phyloP scores from a whole-genome alignment of 2,797 vertebrate genomes.

The Antrozous pallidus region DNA sequence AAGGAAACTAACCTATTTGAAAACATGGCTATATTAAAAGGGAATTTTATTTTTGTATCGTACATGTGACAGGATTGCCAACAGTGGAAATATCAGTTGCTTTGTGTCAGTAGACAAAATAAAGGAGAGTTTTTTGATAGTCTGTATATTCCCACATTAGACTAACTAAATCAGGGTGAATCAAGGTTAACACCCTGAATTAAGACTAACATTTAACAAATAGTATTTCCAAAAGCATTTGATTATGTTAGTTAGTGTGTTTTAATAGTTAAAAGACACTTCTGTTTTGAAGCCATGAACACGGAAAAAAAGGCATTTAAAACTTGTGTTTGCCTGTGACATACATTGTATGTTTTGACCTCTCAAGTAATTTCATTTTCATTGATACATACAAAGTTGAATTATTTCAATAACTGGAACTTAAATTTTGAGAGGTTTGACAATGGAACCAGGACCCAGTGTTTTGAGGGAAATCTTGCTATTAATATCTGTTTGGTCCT shows the following conservation, averaged over 20 bases:
- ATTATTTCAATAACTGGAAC: background rate
- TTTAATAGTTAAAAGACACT: constrained; percentile 27
- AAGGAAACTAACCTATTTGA: background rate
- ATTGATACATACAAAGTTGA: background rate
- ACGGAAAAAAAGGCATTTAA: constrained; percentile 23
- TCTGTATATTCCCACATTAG: background rate
- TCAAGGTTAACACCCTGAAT: background rate
- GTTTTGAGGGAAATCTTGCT: background rate
- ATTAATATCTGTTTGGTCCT: background rate
- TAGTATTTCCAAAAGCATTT: constrained; percentile 38
- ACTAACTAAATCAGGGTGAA: background rate
- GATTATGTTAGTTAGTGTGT: constrained; percentile 35
- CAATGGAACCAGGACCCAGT: background rate
- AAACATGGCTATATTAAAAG: constrained; percentile 22
- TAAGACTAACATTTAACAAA: background rate
- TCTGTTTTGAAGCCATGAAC: constrained; percentile 38
- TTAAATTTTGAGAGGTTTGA: background rate
- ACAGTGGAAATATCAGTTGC: background rate
- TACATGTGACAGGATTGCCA: constrained; percentile 25
- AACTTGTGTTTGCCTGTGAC: constrained; percentile 43
- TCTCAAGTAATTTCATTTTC: constrained; percentile 31
- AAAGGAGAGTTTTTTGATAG: background rate
- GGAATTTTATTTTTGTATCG: constrained; percentile 20
- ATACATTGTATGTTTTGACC: constrained; percentile 15
- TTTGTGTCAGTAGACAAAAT: background rate